phyloP scores from a whole-genome alignment of 92 coral and sea anemone species.

The Micromussa lordhowensis region DNA sequence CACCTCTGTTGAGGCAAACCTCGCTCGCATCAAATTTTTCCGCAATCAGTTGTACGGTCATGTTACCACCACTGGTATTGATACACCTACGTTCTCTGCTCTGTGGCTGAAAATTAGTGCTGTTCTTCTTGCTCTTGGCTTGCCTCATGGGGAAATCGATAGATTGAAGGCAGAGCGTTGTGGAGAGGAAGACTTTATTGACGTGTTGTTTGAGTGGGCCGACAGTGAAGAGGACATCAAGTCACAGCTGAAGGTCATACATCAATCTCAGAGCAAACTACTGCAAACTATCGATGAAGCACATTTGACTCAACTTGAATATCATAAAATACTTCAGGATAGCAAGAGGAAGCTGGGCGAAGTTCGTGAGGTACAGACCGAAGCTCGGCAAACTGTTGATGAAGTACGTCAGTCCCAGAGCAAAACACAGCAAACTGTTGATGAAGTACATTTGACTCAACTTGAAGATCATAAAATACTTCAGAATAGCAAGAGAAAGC shows the following conservation, averaged over 20 bases:
- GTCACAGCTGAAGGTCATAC: slow-evolving; percentile 8
- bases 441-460: too few species aligned
- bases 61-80: slow-evolving; percentile 41
- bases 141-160: slow-evolving; percentile 56
- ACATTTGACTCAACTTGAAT: background rate
- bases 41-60: slow-evolving; percentile 67
- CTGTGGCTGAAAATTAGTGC: slow-evolving; percentile 63
- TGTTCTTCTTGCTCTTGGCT: slow-evolving; percentile 65
- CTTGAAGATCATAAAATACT: too few species aligned
- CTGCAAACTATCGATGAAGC: background rate
- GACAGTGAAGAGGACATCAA: slow-evolving; percentile 27
- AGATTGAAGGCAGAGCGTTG: slow-evolving; percentile 38
- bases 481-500: too few species aligned
- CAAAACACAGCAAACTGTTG: too few species aligned
- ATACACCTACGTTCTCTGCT: slow-evolving; percentile 32
- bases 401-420: background rate
- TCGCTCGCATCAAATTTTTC: slow-evolving; percentile 71
- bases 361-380: background rate
- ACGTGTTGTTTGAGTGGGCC: slow-evolving; percentile 11
- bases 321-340: background rate
- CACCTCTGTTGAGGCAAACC: slow-evolving; percentile 56
- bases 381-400: background rate
- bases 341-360: background rate
- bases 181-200: slow-evolving; percentile 28
- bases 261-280: background rate